Evolutionary conservation across 2,888 invertebrate genomes (phyloP).

Genomic region (Melanchra persicariae): DNA sequence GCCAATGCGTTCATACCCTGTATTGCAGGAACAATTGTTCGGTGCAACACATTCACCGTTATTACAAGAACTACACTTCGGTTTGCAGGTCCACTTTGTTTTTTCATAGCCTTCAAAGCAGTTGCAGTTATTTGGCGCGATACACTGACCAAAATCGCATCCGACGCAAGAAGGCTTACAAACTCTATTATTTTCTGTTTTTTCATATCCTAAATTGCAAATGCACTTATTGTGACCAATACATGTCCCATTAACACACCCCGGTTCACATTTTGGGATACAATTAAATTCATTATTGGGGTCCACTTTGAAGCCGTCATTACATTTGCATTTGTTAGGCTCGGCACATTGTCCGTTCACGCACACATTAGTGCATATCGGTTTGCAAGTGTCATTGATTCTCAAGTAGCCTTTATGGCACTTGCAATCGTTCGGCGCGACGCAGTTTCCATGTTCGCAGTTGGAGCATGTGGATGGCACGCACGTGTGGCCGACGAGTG

Average conservation of each 20-base stretch:
- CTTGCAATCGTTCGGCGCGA: slow-evolving; percentile 78
- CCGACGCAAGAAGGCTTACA: slow-evolving; percentile 46
- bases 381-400: slow-evolving; percentile 61
- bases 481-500: slow-evolving; percentile 30
- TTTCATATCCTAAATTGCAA: slow-evolving; percentile 38
- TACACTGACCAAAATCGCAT: slow-evolving; percentile 54
- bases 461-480: slow-evolving; percentile 23
- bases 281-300: slow-evolving; percentile 23
- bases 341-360: slow-evolving; percentile 37
- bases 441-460: slow-evolving; percentile 73
- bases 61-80: slow-evolving; percentile 50
- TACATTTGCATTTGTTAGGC: slow-evolving; percentile 42
- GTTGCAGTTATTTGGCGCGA: slow-evolving; percentile 40
- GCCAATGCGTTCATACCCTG: slow-evolving; percentile 42
- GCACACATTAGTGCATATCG: slow-evolving; percentile 29
- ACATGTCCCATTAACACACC: slow-evolving; percentile 37
- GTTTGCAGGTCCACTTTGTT: slow-evolving; percentile 20
- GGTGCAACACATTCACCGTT: slow-evolving; percentile 62
- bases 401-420: slow-evolving; percentile 79
- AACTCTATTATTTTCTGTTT: slow-evolving; percentile 3
- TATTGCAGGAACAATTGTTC: slow-evolving; percentile 53
- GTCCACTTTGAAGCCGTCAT: slow-evolving; percentile 40
- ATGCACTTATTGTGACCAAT: slow-evolving; percentile 22
- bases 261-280: slow-evolving; percentile 31
- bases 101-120: slow-evolving; percentile 48